Evolutionary conservation across 2,888 invertebrate genomes (phyloP), one percentile per base, ranked within the genome.

Genomic region (Scaeva pyrastri): DNA sequence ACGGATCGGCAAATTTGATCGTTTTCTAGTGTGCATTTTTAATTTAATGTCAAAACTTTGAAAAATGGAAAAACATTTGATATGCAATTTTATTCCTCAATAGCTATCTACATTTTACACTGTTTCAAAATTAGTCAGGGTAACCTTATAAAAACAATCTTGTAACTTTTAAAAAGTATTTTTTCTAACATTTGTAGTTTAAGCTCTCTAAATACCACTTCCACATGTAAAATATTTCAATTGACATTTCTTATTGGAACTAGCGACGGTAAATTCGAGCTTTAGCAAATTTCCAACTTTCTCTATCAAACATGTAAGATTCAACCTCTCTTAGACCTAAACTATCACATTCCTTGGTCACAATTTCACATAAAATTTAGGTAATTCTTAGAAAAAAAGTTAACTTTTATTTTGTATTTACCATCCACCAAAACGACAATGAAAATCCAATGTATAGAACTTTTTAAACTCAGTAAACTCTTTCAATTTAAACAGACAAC

Each of bases 361-460:
- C n/a, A n/a, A n/a, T n/a, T n/a, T 36, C 19, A 19, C 36, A 58
- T 19, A 60, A 0, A 60, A 21, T 41, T 60, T 3, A 41, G 31
- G 31, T 5, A 4, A 36, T 66, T 45, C 8, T 19, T 8, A 16
- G 16, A 68, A 10, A 50, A 19, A 50, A 39, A 14, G 6, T 14
- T 41, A 31, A 31, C 41, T 39, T 60, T 50, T 52, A n/a, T 31
- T 72, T 81, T 81, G 72, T 81, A 85, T 81, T 85, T 85, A 85
- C 85, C 85, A 85, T 81, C 76, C 85, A 81, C 81, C 76, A 72
- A 85, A 77, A 48, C 26, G 66, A 31, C 73, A 81, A 55, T 68
- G 72, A 81, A 85, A 85, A 85, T 85, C 85, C 85, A 81, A 85
- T 66, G 16, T 7, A 66, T 12, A 66, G n/a, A n/a, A 45, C 16